Conservation (phyloP, 2,113 vertebrate species). For the Nanorana parkeri region DNA sequence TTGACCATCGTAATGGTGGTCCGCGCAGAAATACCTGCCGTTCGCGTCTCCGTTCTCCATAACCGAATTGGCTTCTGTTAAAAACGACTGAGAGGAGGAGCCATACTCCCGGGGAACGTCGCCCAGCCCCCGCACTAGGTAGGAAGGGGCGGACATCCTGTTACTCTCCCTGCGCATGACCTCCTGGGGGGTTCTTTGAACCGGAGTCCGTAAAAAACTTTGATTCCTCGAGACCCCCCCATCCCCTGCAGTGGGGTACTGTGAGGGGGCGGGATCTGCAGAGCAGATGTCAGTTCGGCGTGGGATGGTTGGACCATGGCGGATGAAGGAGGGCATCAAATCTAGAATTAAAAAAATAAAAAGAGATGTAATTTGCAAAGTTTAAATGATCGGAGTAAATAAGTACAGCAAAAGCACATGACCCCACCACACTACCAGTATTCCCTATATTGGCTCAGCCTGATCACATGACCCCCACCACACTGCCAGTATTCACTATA, state of each 20-base stretch:
- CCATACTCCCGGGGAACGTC: constrained; percentile 89
- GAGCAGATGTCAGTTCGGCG: constrained; percentile 87
- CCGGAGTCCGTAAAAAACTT: constrained; percentile 83
- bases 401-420: no score
- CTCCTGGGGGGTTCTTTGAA: constrained; percentile 86
- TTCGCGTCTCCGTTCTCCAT: constrained; percentile 87
- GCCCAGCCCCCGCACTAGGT: constrained; percentile 82
- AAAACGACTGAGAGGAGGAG: constrained; percentile 87
- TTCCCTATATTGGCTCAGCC: no score
- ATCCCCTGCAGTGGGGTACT: constrained; percentile 76
- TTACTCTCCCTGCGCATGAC: constrained; percentile 88
- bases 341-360: constrained; percentile 69
- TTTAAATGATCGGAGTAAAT: no score
- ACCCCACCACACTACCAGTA: no score
- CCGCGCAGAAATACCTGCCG: constrained; percentile 74
- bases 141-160: constrained; percentile 91
- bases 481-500: no score
- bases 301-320: constrained; percentile 96
- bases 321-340: constrained; percentile 98
- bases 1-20: constrained; percentile 79
- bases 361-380: neutral
- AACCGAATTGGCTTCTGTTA: constrained; percentile 77
- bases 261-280: constrained; percentile 76
- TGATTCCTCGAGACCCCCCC: constrained; percentile 82
- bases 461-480: no score